phyloP scores from a whole-genome alignment of 1,140 invertebrate genomes.

The Drosophila funebris region DNA sequence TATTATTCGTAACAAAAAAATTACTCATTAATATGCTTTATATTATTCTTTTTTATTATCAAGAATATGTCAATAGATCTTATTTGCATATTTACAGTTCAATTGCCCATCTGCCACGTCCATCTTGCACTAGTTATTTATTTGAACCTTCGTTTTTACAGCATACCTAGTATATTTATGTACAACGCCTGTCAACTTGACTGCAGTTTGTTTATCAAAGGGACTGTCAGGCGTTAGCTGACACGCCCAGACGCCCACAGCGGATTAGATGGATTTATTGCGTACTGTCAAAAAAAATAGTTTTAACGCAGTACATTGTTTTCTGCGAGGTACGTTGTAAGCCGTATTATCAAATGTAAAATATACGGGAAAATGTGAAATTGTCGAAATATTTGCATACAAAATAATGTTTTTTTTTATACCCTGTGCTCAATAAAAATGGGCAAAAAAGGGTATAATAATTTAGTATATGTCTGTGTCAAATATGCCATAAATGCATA shows the following conservation, averaged over 20 bases:
- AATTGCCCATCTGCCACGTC: slow-evolving; percentile 21
- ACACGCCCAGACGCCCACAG: slow-evolving; percentile 18
- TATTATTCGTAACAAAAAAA: too few species aligned
- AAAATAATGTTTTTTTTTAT: not conserved
- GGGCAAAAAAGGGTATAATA: too few species aligned
- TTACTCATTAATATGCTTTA: too few species aligned
- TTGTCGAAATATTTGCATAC: slow-evolving; percentile 21
- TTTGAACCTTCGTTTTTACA: slow-evolving; percentile 57
- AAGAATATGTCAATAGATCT: too few species aligned
- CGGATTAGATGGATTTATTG: slow-evolving; percentile 76
- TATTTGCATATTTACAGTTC: too few species aligned
- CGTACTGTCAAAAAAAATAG: slow-evolving; percentile 55
- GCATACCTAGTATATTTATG: slow-evolving; percentile 77
- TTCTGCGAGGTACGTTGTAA: not conserved
- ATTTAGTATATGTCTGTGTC: too few species aligned
- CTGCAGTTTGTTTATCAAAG: slow-evolving; percentile 71
- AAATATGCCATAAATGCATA: too few species aligned
- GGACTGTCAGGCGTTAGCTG: slow-evolving; percentile 56
- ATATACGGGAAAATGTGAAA: slow-evolving; percentile 26
- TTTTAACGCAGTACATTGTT: slow-evolving; percentile 14
- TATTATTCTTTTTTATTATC: too few species aligned
- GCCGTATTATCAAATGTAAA: slow-evolving; percentile 19
- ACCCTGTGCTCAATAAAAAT: too few species aligned
- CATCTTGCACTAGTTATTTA: slow-evolving; percentile 12
- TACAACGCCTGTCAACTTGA: slow-evolving; percentile 31